These are phyloP conservation scores for Rhinogobio ventralis DNA, from an alignment of 2,797 vertebrate species.

Conservation along the genomic window DNA sequence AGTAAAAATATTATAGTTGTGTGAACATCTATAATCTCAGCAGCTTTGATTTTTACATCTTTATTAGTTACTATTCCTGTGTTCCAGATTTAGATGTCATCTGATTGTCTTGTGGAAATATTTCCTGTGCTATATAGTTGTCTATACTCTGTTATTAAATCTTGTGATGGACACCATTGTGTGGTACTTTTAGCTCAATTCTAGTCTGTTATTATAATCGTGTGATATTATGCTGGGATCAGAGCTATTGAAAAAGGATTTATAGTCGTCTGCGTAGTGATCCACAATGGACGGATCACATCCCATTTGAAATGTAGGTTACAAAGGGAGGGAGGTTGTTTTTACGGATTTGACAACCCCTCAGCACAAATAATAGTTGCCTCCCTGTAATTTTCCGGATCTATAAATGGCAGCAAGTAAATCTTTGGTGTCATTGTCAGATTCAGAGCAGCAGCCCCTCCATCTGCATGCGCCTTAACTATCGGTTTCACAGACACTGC, in stretches of 20 bases:
- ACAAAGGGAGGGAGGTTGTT: slow-evolving; percentile 48
- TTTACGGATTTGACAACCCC: slow-evolving; percentile 50
- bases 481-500: slow-evolving; percentile 23
- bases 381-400: slow-evolving; percentile 60
- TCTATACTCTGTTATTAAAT: slow-evolving; percentile 44
- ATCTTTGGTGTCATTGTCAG: slow-evolving; percentile 47
- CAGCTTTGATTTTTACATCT: background rate
- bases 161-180: slow-evolving; percentile 44
- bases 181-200: slow-evolving; percentile 51
- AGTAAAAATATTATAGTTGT: slow-evolving; percentile 2
- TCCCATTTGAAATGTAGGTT: slow-evolving; percentile 56
- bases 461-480: slow-evolving; percentile 26
- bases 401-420: slow-evolving; percentile 55
- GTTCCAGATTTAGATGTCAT: background rate
- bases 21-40: background rate
- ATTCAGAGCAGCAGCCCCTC: slow-evolving; percentile 25
- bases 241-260: slow-evolving; percentile 56
- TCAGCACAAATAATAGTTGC: slow-evolving; percentile 53
- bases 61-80: background rate
- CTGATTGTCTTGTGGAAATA: slow-evolving; percentile 2
- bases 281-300: slow-evolving; percentile 48
- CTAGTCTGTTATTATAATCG: slow-evolving; percentile 50
- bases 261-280: slow-evolving; percentile 38
- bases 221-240: slow-evolving; percentile 51
- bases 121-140: slow-evolving; percentile 9